Percentiles rank a stretch among this genome's conserved stretches.
phyloP scores from a whole-genome alignment of 2,797 vertebrate genomes.

The Semaprochilodus insignis region DNA sequence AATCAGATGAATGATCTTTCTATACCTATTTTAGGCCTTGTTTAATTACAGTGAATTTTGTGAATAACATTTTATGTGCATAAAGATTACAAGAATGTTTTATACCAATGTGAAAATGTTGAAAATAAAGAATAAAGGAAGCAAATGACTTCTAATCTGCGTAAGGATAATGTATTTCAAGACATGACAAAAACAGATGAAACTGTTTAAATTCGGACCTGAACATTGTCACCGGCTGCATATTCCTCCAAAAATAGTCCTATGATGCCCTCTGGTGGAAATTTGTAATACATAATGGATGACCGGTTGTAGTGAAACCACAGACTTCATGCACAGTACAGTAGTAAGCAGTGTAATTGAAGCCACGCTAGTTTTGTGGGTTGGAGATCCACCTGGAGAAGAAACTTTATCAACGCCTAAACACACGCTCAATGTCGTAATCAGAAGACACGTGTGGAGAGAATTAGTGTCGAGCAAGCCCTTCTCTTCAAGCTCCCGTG shows the following conservation, averaged over 20 bases:
- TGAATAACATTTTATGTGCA: slow-evolving; percentile 35
- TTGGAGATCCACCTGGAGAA: too few species aligned
- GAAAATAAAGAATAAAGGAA: slow-evolving; percentile 36
- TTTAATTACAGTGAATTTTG: slow-evolving; percentile 15
- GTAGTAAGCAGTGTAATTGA: too few species aligned
- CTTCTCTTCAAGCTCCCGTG: too few species aligned
- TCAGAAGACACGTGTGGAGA: too few species aligned
- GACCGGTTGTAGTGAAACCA: too few species aligned
- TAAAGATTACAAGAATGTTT: slow-evolving; percentile 34
- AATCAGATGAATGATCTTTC: slow-evolving; percentile 7
- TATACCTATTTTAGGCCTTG: not conserved
- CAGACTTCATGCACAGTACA: too few species aligned
- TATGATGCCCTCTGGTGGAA: slow-evolving; percentile 3
- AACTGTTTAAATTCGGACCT: not conserved
- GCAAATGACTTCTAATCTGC: not conserved
- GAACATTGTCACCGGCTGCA: too few species aligned
- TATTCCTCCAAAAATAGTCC: not conserved
- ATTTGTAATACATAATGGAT: not conserved
- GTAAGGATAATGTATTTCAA: not conserved
- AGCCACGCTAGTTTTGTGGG: too few species aligned
- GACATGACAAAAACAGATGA: not conserved
- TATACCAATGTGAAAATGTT: slow-evolving; percentile 41
- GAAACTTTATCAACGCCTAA: too few species aligned
- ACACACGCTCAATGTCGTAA: too few species aligned
- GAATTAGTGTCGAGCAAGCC: too few species aligned